phyloP scores from a whole-genome alignment of 2,888 invertebrate genomes.

The Drosophila melanosoma region DNA sequence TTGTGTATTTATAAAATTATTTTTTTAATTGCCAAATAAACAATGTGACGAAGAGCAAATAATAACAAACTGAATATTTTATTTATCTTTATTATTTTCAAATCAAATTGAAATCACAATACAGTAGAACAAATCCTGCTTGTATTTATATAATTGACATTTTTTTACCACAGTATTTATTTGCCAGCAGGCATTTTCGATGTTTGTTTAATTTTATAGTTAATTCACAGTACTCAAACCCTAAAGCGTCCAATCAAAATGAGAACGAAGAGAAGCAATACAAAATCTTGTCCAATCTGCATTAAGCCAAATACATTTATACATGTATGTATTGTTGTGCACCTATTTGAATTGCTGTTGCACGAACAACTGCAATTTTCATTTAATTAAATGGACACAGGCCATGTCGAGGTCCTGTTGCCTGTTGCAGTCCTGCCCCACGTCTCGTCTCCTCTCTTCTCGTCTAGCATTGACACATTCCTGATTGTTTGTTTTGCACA shows the following conservation, averaged over 20 bases:
- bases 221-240: constrained; percentile 2
- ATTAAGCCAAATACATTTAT: neutral
- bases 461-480: neutral
- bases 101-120: neutral
- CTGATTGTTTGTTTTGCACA: constrained; percentile 44
- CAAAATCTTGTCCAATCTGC: constrained; percentile 5
- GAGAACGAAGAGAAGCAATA: neutral
- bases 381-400: constrained; percentile 65
- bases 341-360: constrained; percentile 1
- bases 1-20: neutral
- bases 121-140: neutral
- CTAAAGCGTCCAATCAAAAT: constrained; percentile 24
- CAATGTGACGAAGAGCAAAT: neutral
- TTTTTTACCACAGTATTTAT: neutral
- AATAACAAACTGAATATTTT: neutral
- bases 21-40: neutral
- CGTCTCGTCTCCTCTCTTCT: neutral
- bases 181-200: neutral
- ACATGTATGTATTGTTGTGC: neutral
- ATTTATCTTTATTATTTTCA: neutral
- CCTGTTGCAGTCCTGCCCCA: neutral
- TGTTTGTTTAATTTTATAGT: constrained; percentile 1
- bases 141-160: neutral
- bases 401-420: neutral
- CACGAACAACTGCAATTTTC: constrained; percentile 47